A percentile compares a stretch with the other conserved stretches of the same genome.
phyloP scores from a whole-genome alignment of 2,113 vertebrate genomes.

The Thermophis baileyi region DNA sequence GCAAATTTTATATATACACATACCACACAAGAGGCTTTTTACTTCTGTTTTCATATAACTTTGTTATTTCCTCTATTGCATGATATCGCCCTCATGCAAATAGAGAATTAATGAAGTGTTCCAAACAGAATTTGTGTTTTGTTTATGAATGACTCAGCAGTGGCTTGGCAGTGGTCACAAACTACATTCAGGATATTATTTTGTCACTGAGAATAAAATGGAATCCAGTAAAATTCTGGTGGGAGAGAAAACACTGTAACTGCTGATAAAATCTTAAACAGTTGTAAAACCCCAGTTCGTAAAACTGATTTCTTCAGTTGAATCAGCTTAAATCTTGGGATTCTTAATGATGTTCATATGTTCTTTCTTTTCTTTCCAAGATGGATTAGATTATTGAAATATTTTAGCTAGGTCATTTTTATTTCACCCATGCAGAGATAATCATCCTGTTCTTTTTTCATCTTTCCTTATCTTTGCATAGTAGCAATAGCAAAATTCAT shows the following conservation, averaged over 20 bases:
- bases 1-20: neutral
- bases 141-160: conserved; percentile 15
- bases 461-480: conserved; percentile 10
- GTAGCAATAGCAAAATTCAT: conserved; percentile 19
- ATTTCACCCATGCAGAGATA: conserved; percentile 16
- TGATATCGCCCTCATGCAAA: neutral
- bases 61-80: conserved; percentile 7
- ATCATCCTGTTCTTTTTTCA: conserved; percentile 36
- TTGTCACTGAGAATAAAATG: conserved; percentile 29
- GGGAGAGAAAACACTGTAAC: conserved; percentile 11
- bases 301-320: conserved; percentile 19
- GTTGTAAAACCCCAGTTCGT: conserved; percentile 41
- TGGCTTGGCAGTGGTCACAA: neutral
- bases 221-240: conserved; percentile 14
- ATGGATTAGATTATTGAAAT: neutral
- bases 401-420: conserved; percentile 34
- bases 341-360: conserved; percentile 27
- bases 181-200: conserved; percentile 13
- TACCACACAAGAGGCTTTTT: neutral
- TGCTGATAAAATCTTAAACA: conserved; percentile 46
- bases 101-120: conserved; percentile 18
- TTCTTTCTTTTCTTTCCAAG: neutral
- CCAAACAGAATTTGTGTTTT: conserved; percentile 2
- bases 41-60: neutral
- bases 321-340: conserved; percentile 9